These are phyloP conservation scores for Numenius arquata DNA, from an alignment of 2,113 vertebrate species.

Conservation along the genomic window DNA sequence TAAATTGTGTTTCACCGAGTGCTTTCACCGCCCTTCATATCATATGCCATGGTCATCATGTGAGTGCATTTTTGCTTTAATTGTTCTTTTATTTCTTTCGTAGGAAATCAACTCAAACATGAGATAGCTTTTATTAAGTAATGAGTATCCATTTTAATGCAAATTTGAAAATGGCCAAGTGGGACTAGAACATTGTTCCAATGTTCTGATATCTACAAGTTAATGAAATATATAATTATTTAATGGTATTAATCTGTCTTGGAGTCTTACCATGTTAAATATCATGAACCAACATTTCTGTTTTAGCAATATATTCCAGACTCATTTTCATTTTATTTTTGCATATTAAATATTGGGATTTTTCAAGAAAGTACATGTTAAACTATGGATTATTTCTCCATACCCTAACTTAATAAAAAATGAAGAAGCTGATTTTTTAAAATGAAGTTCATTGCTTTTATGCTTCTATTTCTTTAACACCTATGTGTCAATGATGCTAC, in stretches of 20 bases:
- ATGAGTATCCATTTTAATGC: background rate
- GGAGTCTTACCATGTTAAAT: background rate
- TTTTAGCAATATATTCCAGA: background rate
- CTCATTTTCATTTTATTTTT: background rate
- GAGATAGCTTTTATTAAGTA: background rate
- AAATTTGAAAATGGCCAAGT: background rate
- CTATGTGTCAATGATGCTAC: background rate
- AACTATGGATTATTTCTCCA: background rate
- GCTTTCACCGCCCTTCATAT: background rate
- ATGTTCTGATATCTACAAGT: background rate
- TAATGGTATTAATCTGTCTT: background rate
- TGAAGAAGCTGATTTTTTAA: background rate
- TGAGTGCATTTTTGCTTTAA: background rate
- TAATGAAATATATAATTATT: background rate
- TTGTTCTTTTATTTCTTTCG: background rate
- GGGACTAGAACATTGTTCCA: background rate
- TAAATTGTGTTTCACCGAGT: background rate
- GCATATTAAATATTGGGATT: background rate
- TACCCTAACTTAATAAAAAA: background rate
- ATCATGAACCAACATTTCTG: background rate
- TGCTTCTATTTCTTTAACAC: background rate
- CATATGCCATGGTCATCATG: background rate
- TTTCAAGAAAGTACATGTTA: background rate
- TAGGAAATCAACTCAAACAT: background rate
- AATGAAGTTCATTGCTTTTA: background rate